Evolutionary conservation across 2,797 vertebrate species (phyloP), one percentile per base, ranked within the genome.

Genomic region (Sebastes vulpes): DNA sequence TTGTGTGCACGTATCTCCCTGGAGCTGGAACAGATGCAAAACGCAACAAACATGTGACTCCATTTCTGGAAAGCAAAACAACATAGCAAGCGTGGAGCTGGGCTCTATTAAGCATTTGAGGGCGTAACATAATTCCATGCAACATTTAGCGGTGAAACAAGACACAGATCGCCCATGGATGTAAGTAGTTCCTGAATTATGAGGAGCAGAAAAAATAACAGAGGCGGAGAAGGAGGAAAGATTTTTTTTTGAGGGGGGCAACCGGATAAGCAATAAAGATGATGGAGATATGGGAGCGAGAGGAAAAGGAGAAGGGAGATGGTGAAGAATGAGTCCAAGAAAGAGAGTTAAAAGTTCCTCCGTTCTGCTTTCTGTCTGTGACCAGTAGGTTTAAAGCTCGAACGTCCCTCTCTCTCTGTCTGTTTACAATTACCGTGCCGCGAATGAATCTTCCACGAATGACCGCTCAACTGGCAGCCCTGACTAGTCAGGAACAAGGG

Each of bases 391-490:
- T 65, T 81, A 78, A 60, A 70, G 85, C 82, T 79, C 32, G 4
- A 81, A 77, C 50, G 70, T 57, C 85, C 68, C 81, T 57, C 64
- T 61, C 86, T 92, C 66, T 71, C 85, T 92, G 95, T 94, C 95
- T 97, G 96, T 96, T 96, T 96, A 97, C 96, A 96, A 97, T 97
- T 97, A 97, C 93, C 79, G 90, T 92, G 95, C 83, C 89, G 95
- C 94, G 95, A 97, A 97, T 97, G 95, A 97, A 96, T 97, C 95
- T 96, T 95, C 96, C 93, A 94, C 94, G 93, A 96, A 96, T 95
- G 95, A 96, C 92, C 90, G 92, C 95, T 96, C 92, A 95, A 95
- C 95, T 95, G 95, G 95, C 96, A 95, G 95, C 95, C 94, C 96
- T 92, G 94, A 94, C 95, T 95, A 94, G 95, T 94, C 89, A 94